Evolutionary conservation across 2,797 vertebrate genomes (phyloP), one percentile per base, ranked within the genome.

Genomic region (Tympanoctomys barrerae): DNA sequence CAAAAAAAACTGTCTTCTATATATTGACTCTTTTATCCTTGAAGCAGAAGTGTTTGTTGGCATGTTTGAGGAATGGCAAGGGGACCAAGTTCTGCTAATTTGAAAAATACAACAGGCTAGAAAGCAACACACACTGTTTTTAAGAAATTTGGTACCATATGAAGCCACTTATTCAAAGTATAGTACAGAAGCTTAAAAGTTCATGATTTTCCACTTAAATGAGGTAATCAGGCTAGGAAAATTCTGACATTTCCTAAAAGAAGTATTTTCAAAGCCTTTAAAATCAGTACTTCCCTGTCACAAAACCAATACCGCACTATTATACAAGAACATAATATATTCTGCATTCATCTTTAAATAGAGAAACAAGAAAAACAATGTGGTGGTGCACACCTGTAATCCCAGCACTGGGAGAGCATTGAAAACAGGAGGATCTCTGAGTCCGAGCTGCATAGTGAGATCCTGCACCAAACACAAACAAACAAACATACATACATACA

Each of bases 181-280:
- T 10, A 75, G 1, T 13, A 75, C 57, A 89, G 89, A 90, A 81
- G 6, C 39, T 71, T 61, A 42, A 21, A 94, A 64, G 36, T 94
- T 91, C 52, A 59, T 64, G 11, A 81, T 78, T 92, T 97, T 85
- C 28, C n/a, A 88, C 62, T 95, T 84, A 94, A 87, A 81, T 90
- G n/a, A 52, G 42, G 28, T 61, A 87, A 92, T 52, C 64, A 70
- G 12, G 4, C 87, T 22, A 92, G 36, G 49, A 88, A 88, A 88
- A 92, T 94, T 83, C 36, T 70, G 10, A 85, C 33, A 85, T 77
- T 88, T 95, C 68, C 54, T 85, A 88, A 87, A 88, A 59, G 59
- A 92, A 85, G 19, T 71, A 85, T 36, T 94, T 97, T 92, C 87
- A 94, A 85, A 90, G 13, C 26, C 57, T 94, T 77, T 57, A 92